Base-by-base conservation (phyloP, 2,888 invertebrate genomes). In the Acronicta psi region DNA sequence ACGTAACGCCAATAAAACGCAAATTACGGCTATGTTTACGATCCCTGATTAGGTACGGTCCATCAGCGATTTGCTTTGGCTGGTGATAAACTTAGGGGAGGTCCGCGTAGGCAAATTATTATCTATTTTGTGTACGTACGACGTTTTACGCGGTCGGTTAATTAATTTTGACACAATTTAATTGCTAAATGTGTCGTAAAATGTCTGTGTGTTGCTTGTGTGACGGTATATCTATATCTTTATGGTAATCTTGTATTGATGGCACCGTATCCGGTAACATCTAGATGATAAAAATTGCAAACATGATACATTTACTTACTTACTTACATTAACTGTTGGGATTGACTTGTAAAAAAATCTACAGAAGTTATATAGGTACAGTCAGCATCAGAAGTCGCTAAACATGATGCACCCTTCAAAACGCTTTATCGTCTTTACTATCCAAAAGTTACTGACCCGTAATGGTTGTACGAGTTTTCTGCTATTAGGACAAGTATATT, bases 11-110 rank as follows among this genome's bases (percentile, higher is more conserved):
- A 82, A 80, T 82, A 80, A 79, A 81, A 81, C 73, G 76, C 73
- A 60, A 81, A 82, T 80, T 77, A 77, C 68, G 73, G 58, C 64
- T 65, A 52, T 77, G 79, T 78, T 78, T 75, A 79, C 86, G 85
- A 83, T 71, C 63, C 41, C 54, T 67, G 84, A 87, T 90, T 89
- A 81, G 84, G 25, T 60, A 73, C 79, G 86, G 82, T 73, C 79
- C 85, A 89, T 90, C 81, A 85, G 70, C 74, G 81, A 86, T 88
- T 86, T 68, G 82, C 59, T 66, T 64, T 73, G 78, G 77, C 41
- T 56, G 61, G 63, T 59, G 72, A 69, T 81, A 80, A 78, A 77
- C 70, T 64, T 44, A 63, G 75, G 82, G 84, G 82, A 62, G 74
- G 81, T 67, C 42, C 60, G 54, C 46, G 49, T 77, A 80, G 64